phyloP scores from a whole-genome alignment of 23 tunicate species.

The Diplosoma virens region DNA sequence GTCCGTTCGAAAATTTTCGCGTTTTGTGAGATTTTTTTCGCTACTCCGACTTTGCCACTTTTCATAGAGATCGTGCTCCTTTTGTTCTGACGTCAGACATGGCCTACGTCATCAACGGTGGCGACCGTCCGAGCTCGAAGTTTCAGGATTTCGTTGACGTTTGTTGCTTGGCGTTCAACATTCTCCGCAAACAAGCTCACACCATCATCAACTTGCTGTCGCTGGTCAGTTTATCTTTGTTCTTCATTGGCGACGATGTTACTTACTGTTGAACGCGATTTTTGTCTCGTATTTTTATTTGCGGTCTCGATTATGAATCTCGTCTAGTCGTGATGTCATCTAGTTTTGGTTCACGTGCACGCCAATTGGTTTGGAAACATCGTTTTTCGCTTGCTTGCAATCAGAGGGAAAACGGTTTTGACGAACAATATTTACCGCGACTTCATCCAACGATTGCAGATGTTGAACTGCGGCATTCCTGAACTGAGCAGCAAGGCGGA shows the following conservation, averaged over 20 bases:
- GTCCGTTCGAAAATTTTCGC: not conserved
- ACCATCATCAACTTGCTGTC: constrained; percentile 77
- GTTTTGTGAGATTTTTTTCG: not conserved
- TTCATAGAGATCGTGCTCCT: constrained; percentile 88
- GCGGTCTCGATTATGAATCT: too few species aligned
- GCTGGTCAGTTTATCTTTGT: constrained; percentile 47
- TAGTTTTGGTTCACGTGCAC: too few species aligned
- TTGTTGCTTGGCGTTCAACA: constrained; percentile 93
- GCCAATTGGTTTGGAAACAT: too few species aligned
- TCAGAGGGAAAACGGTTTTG: too few species aligned
- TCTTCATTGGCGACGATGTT: not conserved
- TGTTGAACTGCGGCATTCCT: constrained; percentile 87
- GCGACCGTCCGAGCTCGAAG: constrained; percentile 84
- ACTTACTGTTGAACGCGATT: not conserved
- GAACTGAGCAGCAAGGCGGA: constrained; percentile 69
- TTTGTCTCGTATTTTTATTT: not conserved
- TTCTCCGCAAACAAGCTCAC: constrained; percentile 70
- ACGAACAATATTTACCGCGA: too few species aligned
- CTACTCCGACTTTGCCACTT: not conserved
- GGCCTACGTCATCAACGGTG: constrained; percentile 99
- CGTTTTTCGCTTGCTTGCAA: too few species aligned
- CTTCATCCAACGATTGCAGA: constrained; percentile 70
- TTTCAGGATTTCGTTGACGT: constrained; percentile 94
- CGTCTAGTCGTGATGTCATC: too few species aligned
- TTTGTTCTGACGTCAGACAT: constrained; percentile 98